Base-by-base conservation (phyloP, 2,888 invertebrate genomes). In the Nomada ruficornis region DNA sequence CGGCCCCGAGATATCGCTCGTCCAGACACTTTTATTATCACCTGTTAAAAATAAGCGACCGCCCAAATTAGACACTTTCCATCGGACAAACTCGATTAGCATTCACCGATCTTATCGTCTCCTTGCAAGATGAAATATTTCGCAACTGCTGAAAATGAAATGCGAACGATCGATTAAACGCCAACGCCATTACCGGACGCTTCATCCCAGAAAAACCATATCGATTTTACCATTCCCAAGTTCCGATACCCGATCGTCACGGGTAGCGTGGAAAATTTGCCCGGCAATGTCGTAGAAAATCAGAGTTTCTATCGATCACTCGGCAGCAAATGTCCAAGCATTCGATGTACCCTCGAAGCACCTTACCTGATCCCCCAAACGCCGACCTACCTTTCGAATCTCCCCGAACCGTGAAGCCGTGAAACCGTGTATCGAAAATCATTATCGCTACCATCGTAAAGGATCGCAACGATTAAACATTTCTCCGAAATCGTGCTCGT, bases 231-330 rank as follows among this genome's bases (percentile, higher is more conserved):
- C 54, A 47, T 63, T 67, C 54, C 29, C 20, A 44, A 23, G 13
- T 3, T 7, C 13, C 11, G 80, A 75, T 20, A 75, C 55, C 26
- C 29, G 70, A 82, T 44, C 36, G 15, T 13, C 13, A 29, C n/a
- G 18, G 55, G 42, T 70, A 64, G 44, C 65, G 80, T 68, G 70
- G 75, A 64, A 64, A 76, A 80, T 64, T 52, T 74, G 57, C 55
- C 57, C 74, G 4, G 50, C 55, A 60, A 69, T 80, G 80, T 80
- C 26, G 64, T 64, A 55, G 82, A 76, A 72, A 72, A 59, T 76
- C 70, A 26, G 71, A 54, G 82, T 80, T 80, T 76, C 80, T 82
- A 82, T 76, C 63, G 76, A 82, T 80, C 29, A 44, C 64, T 10
- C 59, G 52, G 68, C 67, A 65, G 80, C 68, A 60, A 44, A 42